Evolutionary conservation across 2,797 vertebrate species (phyloP).

Genomic region (Acrossocheilus fasciatus): DNA sequence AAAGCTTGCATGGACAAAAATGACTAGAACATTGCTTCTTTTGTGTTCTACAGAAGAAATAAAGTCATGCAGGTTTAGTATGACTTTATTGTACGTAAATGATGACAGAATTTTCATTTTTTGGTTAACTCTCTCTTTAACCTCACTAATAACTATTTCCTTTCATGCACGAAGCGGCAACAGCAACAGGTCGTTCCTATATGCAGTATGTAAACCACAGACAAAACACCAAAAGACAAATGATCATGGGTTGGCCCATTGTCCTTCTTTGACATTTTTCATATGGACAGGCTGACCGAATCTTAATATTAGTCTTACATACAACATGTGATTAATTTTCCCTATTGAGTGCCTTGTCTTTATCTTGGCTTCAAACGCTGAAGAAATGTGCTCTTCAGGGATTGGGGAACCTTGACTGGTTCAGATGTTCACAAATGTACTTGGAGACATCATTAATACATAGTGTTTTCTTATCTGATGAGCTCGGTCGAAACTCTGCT

Average conservation of each 20-base stretch:
- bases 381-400: constrained; percentile 74
- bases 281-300: constrained; percentile 45
- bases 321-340: constrained; percentile 56
- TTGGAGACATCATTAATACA: constrained; percentile 78
- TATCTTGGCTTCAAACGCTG: constrained; percentile 71
- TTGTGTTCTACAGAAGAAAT: background rate
- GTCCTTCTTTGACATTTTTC: constrained; percentile 35
- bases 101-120: background rate
- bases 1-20: background rate
- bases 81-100: background rate
- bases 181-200: background rate
- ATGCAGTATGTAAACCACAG: constrained; percentile 9
- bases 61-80: background rate
- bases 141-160: constrained; percentile 12
- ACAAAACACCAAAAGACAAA: constrained; percentile 42
- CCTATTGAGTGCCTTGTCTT: constrained; percentile 70
- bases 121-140: background rate
- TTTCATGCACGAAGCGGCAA: background rate
- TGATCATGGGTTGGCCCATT: constrained; percentile 15
- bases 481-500: constrained; percentile 81
- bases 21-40: background rate
- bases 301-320: constrained; percentile 41
- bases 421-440: constrained; percentile 80
- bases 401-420: constrained; percentile 69
- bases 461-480: constrained; percentile 85